These are phyloP conservation scores for Pedetes capensis DNA, from an alignment of 2,113 vertebrate species.

Conservation along the genomic window DNA sequence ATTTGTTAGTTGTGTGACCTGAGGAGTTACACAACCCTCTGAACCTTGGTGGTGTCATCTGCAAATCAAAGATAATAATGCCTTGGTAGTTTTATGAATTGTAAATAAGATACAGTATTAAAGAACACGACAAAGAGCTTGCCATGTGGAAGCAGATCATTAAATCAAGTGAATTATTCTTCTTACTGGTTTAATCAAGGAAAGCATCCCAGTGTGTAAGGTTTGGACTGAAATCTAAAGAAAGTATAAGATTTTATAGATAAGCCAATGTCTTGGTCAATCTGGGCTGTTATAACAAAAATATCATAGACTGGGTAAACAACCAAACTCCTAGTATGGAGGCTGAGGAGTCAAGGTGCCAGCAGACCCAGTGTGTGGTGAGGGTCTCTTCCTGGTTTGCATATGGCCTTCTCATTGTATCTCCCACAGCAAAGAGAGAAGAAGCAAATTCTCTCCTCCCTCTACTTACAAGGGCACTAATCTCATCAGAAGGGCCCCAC, in stretches of 20 bases:
- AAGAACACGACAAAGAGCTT: background rate
- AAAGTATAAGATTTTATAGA: background rate
- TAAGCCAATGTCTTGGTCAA: background rate
- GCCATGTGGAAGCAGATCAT: background rate
- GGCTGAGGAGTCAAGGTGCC: background rate
- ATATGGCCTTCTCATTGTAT: background rate
- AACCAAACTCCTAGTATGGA: no score
- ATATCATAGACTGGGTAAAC: background rate
- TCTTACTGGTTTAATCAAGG: background rate
- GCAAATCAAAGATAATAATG: background rate
- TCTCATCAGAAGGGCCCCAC: background rate
- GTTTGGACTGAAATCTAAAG: background rate
- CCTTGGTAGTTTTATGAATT: background rate
- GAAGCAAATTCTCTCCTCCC: background rate
- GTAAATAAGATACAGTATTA: background rate
- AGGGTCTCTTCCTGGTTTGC: background rate
- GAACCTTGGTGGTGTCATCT: background rate
- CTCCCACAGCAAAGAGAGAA: background rate
- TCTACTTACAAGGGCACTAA: background rate
- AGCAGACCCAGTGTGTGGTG: background rate
- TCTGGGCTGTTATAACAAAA: background rate
- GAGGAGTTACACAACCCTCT: background rate
- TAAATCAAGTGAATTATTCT: background rate
- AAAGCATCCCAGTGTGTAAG: background rate
- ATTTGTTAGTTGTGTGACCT: no score